Conservation (phyloP, 2,113 vertebrate genomes). For the Pangasianodon hypophthalmus region DNA sequence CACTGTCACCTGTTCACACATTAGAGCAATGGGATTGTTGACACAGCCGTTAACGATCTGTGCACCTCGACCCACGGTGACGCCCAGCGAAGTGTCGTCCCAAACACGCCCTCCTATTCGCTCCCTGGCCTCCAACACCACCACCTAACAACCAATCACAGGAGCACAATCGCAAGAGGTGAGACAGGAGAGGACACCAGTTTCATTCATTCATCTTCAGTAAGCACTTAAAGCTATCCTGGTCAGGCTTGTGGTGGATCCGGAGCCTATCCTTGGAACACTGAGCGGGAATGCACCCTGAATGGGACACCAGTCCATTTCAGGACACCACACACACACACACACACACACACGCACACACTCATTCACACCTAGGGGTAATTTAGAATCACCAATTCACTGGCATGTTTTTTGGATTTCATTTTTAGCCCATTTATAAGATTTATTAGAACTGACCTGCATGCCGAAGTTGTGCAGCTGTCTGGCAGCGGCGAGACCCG, state of each 20-base stretch:
- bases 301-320: background rate
- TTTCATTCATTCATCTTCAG: background rate
- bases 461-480: constrained; percentile 95
- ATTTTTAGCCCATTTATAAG: no score
- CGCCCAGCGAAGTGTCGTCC: constrained; percentile 87
- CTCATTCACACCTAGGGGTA: background rate
- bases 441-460: constrained; percentile 73
- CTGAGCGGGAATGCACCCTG: no score
- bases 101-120: constrained; percentile 93
- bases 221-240: background rate
- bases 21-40: constrained; percentile 95
- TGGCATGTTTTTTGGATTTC: background rate
- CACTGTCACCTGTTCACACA: constrained; percentile 92
- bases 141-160: constrained; percentile 74
- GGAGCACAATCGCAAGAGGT: background rate
- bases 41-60: constrained; percentile 97
- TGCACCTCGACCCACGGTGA: constrained; percentile 89
- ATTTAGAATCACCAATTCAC: background rate
- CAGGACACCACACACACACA: background rate
- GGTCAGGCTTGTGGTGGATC: background rate
- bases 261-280: no score
- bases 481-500: constrained; percentile 90
- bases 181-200: no score
- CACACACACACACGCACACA: background rate
- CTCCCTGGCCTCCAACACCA: constrained; percentile 90